Evolutionary conservation across 2,888 invertebrate genomes (phyloP).

Genomic region (Mythimna vitellina): DNA sequence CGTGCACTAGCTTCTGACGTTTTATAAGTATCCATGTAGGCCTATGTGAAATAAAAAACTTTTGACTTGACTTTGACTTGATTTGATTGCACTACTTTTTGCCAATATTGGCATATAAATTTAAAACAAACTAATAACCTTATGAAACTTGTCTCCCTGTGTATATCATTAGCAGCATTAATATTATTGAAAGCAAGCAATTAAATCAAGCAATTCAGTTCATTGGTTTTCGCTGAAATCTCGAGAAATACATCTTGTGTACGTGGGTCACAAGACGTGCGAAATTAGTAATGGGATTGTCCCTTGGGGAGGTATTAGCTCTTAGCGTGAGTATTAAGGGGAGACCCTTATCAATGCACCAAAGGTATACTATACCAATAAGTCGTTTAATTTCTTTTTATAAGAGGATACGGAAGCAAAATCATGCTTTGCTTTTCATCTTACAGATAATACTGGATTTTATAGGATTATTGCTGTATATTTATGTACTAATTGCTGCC

Average conservation of each 20-base stretch:
- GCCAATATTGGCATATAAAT: too few species aligned
- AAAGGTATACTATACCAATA: conserved; percentile 12
- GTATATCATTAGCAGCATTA: background rate
- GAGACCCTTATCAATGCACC: conserved; percentile 24
- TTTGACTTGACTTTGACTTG: too few species aligned
- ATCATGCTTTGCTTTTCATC: background rate
- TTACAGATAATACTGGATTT: background rate
- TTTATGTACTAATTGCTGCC: too few species aligned
- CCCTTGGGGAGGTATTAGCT: conserved; percentile 12
- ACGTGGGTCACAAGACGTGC: conserved; percentile 20
- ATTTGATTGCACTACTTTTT: too few species aligned
- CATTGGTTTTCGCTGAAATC: conserved; percentile 12
- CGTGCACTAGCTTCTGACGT: too few species aligned
- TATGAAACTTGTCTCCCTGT: too few species aligned
- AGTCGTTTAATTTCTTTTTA: background rate
- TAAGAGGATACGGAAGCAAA: background rate
- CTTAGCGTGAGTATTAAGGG: conserved; percentile 6
- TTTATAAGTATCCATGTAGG: too few species aligned
- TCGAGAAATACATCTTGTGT: conserved; percentile 27
- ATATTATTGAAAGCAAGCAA: background rate
- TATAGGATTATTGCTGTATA: too few species aligned
- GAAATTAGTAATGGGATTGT: conserved; percentile 31
- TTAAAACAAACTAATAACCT: too few species aligned
- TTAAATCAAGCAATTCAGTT: conserved; percentile 18
- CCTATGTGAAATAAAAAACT: too few species aligned